Base-by-base conservation (phyloP, 1,140 invertebrate genomes). In the Bombyx mandarina region DNA sequence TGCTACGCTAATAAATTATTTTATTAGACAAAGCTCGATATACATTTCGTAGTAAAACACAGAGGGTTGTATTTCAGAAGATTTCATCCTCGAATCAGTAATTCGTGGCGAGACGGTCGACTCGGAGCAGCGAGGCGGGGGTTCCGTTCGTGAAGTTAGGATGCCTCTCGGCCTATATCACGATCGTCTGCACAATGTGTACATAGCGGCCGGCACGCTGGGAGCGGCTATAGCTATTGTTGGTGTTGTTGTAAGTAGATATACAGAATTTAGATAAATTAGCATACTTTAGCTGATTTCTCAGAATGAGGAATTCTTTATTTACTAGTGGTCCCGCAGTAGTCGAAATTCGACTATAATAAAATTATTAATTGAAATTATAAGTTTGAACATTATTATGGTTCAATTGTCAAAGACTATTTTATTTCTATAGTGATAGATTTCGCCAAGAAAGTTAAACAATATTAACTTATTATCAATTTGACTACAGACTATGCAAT, bases 101-200 rank as follows among this genome's bases (percentile, higher is more conserved):
- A 89, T 91, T 44, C 89, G 91, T 52, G 89, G 90, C 42, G 87
- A 82, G 42, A 88, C 82, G 52, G 84, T 88, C 62, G 84, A 73
- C 42, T 54, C 63, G n/a, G 67, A 73, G 57, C 45, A 84, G 66
- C 82, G 79, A 43, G 80, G 88, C 66, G 86, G 78, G 0, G 78
- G 83, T 0, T 77, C 80, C 0, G 83, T 88, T 9, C 75, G 88
- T 5, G 87, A 91, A 74, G 79, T 91, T 67, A 88, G 88, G 56
- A 75, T 91, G 76, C 91, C 90, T 6, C 79, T 92, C 57, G 89
- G 90, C 56, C 87, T 92, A 67, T 91, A 92, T 85, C 89, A 92
- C 75, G 91, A 93, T 83, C 90, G 92, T 56, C 87, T 93, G 62
- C 92, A 94, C 82, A 93, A 93, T 79, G 90, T 93, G 56, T 93